Evolutionary conservation across 2,113 vertebrate genomes (phyloP), one percentile per base, ranked within the genome.

Genomic region (Paraplagusia blochii): DNA sequence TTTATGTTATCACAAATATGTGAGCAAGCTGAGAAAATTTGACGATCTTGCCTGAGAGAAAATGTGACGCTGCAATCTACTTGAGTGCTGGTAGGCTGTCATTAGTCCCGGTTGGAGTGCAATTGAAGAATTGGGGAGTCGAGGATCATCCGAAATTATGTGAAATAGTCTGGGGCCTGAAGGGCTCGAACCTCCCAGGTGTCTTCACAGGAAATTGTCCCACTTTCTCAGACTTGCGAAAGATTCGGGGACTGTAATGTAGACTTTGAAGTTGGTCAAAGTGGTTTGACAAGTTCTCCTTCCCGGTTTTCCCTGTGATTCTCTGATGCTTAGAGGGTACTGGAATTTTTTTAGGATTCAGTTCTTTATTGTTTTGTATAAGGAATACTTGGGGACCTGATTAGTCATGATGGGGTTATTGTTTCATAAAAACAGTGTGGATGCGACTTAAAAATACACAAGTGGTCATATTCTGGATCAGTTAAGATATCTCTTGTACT

Each of bases 61-160:
- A 85, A 81, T 88, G n/a, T 65, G 55, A 85, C 84, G 80, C 77
- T 52, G 70, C 85, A 75, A 87, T 85, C 80, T 75, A 62, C 67
- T 87, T 63, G 71, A 85, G 82, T 79, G 77, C 66, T 65, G 68
- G 68, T 70, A 69, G 63, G 66, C 69, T 57, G 75, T 79, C 76
- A 80, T 79, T 75, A 79, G 60, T 64, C 44, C 29, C 70, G 68
- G 88, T 88, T 82, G 80, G 82, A 79, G 59, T 42, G 68, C 63
- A 77, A 66, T 77, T 81, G 62, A 58, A 64, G 67, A 76, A 72
- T 71, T 61, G 71, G 69, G 62, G 81, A 77, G 49, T 78, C 55
- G 50, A 22, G 63, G 63, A 55, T 49, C 29, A 68, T 64, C 71
- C 66, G 53, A 71, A 69, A 82, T 78, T 75, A 85, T n/a, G 56